These are phyloP conservation scores for Cosmia trapezina DNA, from an alignment of 2,888 invertebrate genomes.

Conservation along the genomic window DNA sequence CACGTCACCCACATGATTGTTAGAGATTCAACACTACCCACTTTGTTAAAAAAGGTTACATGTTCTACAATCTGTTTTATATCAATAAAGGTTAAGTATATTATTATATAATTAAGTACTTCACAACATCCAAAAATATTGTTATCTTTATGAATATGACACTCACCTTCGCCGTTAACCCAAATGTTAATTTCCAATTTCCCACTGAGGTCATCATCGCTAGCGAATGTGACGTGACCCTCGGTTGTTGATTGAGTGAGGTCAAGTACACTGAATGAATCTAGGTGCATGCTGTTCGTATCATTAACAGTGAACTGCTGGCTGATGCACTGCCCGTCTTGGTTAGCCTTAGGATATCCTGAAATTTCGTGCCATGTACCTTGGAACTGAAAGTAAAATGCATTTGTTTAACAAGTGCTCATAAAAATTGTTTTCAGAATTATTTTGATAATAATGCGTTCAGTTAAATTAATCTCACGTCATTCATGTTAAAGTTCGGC, in stretches of 20 bases:
- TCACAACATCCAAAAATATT: not conserved
- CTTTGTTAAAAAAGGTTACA: too few relatives aligned
- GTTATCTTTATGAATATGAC: constrained; percentile 54
- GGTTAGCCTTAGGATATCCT: constrained; percentile 75
- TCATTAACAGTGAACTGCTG: constrained; percentile 70
- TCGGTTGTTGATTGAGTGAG: constrained; percentile 64
- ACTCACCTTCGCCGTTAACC: constrained; percentile 32
- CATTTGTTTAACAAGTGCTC: not conserved
- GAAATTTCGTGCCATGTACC: constrained; percentile 77
- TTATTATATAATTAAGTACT: too few relatives aligned
- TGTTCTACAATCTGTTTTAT: too few relatives aligned
- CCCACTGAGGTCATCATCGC: constrained; percentile 70
- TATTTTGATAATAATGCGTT: not conserved
- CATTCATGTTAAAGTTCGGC: constrained; percentile 70
- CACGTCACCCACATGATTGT: too few relatives aligned
- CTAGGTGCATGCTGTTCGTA: constrained; percentile 65
- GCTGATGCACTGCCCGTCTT: constrained; percentile 77
- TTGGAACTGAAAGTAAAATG: constrained; percentile 69
- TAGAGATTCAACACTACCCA: too few relatives aligned
- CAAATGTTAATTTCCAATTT: constrained; percentile 70
- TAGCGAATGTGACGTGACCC: constrained; percentile 65
- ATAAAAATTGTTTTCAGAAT: not conserved
- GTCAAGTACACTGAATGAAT: constrained; percentile 71
- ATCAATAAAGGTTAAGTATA: too few relatives aligned
- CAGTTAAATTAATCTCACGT: constrained; percentile 62